Evolutionary conservation across 1,140 invertebrate genomes (phyloP).

Genomic region (Tetramorium alpestre): DNA sequence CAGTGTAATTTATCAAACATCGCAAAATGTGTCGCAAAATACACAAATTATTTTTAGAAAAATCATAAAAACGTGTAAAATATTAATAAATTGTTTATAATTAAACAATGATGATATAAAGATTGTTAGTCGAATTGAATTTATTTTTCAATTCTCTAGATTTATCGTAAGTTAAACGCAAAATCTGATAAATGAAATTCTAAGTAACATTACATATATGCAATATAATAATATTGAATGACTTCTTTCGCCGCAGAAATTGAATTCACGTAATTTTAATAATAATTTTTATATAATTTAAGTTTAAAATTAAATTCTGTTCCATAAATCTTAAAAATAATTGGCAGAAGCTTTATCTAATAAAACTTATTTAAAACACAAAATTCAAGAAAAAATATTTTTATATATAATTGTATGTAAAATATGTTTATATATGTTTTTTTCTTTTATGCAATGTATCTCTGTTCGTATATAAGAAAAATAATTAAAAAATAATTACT

Average conservation of each 20-base stretch:
- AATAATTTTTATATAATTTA: background rate
- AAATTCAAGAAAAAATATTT: background rate
- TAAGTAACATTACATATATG: background rate
- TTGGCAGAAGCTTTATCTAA: background rate
- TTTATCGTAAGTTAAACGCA: background rate
- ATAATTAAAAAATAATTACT: too few relatives aligned
- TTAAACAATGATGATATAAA: background rate
- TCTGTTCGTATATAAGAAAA: too few relatives aligned
- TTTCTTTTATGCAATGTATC: too few relatives aligned
- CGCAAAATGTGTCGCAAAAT: background rate
- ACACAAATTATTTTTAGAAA: background rate
- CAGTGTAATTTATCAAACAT: background rate
- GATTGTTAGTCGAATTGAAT: background rate
- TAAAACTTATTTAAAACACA: background rate
- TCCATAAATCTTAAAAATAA: background rate
- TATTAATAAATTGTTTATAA: background rate
- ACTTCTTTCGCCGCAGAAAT: background rate
- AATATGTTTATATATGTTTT: too few relatives aligned
- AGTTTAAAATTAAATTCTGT: background rate
- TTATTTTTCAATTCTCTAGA: background rate
- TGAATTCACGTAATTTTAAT: background rate
- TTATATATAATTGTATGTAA: background rate
- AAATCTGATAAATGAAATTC: background rate
- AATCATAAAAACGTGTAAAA: background rate
- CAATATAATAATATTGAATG: background rate